Percentiles rank a stretch among this genome's conserved stretches.
phyloP scores from a whole-genome alignment of 1,140 invertebrate genomes.

The Lycorma delicatula region DNA sequence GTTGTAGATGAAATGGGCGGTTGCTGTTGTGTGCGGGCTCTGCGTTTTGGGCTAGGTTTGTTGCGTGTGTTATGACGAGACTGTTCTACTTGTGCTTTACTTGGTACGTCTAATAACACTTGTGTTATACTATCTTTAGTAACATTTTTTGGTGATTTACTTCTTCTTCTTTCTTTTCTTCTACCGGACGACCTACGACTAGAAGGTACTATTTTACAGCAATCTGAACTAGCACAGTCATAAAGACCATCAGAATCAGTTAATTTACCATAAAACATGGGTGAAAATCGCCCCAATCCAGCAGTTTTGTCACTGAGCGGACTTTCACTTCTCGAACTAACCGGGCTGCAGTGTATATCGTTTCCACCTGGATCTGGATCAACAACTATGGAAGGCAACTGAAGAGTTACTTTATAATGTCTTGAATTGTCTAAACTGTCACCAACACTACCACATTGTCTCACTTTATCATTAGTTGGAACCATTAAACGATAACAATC shows the following conservation, averaged over 20 bases:
- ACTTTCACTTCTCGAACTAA: slow-evolving; percentile 66
- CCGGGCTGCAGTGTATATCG: slow-evolving; percentile 46
- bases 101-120: slow-evolving; percentile 30
- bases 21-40: slow-evolving; percentile 20
- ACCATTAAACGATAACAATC: slow-evolving; percentile 26
- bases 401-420: slow-evolving; percentile 41
- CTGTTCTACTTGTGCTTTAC: slow-evolving; percentile 10
- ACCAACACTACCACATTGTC: slow-evolving; percentile 36
- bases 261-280: slow-evolving; percentile 55
- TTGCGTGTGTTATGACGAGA: slow-evolving; percentile 9
- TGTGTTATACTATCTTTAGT: slow-evolving; percentile 1
- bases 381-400: slow-evolving; percentile 52
- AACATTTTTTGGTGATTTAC: slow-evolving; percentile 12
- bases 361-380: slow-evolving; percentile 42
- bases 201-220: slow-evolving; percentile 31
- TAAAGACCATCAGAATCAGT: slow-evolving; percentile 68
- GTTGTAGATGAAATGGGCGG: slow-evolving; percentile 23
- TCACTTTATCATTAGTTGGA: slow-evolving; percentile 37
- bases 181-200: slow-evolving; percentile 18
- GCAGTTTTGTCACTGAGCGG: slow-evolving; percentile 58
- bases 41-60: slow-evolving; percentile 30
- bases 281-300: slow-evolving; percentile 52
- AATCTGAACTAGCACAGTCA: slow-evolving; percentile 65
- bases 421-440: slow-evolving; percentile 38
- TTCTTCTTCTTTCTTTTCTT: slow-evolving; percentile 22